Evolutionary conservation across 2,888 invertebrate species (phyloP).

Genomic region (Polylopha cassiicola): DNA sequence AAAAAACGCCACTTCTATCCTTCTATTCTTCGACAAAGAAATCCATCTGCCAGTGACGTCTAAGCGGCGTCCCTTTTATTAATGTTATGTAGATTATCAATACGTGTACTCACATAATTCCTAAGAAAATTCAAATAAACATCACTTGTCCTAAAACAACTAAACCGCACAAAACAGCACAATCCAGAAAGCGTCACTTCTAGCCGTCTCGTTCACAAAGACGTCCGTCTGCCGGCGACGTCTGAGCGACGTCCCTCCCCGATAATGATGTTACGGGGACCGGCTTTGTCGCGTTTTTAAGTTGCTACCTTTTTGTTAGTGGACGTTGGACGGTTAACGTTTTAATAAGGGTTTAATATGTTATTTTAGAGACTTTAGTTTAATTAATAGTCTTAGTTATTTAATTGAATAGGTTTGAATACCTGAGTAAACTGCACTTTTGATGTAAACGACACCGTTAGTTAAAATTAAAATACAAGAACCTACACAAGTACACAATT

Average conservation of each 20-base stretch:
- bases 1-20: too few relatives aligned
- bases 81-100: too few relatives aligned
- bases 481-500: too few relatives aligned
- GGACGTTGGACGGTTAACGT: not conserved
- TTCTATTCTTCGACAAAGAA: too few relatives aligned
- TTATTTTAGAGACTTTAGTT: too few relatives aligned
- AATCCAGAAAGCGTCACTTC: conserved; percentile 51
- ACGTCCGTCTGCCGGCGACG: conserved; percentile 75
- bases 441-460: too few relatives aligned
- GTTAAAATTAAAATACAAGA: not conserved
- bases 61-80: too few relatives aligned
- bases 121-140: not conserved
- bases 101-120: too few relatives aligned
- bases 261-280: conserved; percentile 74
- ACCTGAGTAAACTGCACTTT: too few relatives aligned
- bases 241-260: conserved; percentile 72
- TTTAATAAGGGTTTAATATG: conserved; percentile 11
- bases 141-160: conserved; percentile 17
- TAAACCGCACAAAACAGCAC: conserved; percentile 15
- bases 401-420: too few relatives aligned
- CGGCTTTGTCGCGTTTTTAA: conserved; percentile 70
- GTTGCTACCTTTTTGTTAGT: conserved; percentile 15
- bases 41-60: too few relatives aligned
- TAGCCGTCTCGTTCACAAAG: conserved; percentile 67
- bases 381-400: too few relatives aligned